Conservation (phyloP, 2,113 vertebrate species). For the Saccopteryx bilineata region DNA sequence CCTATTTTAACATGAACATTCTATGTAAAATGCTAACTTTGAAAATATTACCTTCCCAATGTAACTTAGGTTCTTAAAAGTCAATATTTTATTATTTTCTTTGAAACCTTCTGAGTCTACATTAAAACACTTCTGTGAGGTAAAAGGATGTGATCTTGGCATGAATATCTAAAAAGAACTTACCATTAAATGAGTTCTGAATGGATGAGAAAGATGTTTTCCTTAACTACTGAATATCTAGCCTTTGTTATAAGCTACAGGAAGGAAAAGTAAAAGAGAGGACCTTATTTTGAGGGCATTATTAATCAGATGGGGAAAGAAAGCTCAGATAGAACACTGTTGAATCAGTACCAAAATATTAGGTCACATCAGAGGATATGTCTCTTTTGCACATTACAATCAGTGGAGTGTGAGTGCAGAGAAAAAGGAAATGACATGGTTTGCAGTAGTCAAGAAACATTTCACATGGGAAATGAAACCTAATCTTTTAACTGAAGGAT, state of each 20-base stretch:
- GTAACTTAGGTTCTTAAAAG: not conserved
- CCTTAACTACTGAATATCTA: slow-evolving; percentile 17
- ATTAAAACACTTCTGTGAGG: not conserved
- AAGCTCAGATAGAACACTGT: slow-evolving; percentile 9
- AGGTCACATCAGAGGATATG: not conserved
- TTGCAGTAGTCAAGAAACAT: not conserved
- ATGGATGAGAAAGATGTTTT: slow-evolving; percentile 38
- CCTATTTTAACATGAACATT: not conserved
- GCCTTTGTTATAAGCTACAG: not conserved
- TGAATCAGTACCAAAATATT: slow-evolving; percentile 16
- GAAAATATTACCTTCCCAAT: slow-evolving; percentile 36
- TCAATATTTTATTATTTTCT: slow-evolving; percentile 22
- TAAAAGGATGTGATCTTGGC: not conserved
- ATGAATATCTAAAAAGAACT: not conserved
- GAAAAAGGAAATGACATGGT: not conserved
- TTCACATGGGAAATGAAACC: slow-evolving; percentile 13
- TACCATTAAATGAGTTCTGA: slow-evolving; percentile 29
- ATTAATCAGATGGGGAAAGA: not conserved
- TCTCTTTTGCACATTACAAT: not conserved
- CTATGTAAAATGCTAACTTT: not conserved
- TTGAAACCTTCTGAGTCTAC: slow-evolving; percentile 5
- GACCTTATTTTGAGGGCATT: not conserved
- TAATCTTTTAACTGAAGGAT: slow-evolving; percentile 26
- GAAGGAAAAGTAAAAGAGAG: slow-evolving; percentile 1
- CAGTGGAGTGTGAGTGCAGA: not conserved